Conservation (phyloP, 2,888 invertebrate species). For the Pomacea canaliculata region DNA sequence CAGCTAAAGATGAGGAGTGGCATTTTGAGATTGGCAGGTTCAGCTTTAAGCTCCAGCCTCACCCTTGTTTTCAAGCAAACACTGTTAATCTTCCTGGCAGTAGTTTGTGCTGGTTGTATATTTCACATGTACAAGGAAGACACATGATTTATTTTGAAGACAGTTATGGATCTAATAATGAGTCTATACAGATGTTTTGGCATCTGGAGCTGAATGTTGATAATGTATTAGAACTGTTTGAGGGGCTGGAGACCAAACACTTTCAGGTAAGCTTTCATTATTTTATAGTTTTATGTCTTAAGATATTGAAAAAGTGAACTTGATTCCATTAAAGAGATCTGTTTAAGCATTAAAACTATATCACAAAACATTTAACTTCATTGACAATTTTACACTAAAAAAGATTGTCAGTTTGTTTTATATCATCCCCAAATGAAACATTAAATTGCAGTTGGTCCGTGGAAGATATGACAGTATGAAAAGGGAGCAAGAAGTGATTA, state of each 20-base stretch:
- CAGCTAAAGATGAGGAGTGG: slow-evolving; percentile 37
- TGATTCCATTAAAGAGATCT: background rate
- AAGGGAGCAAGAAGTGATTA: slow-evolving; percentile 37
- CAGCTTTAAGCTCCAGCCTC: slow-evolving; percentile 28
- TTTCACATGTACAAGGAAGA: slow-evolving; percentile 46
- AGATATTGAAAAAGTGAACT: background rate
- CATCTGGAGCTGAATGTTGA: slow-evolving; percentile 39
- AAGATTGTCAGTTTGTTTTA: background rate
- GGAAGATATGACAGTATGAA: slow-evolving; percentile 34
- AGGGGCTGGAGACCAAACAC: slow-evolving; percentile 42
- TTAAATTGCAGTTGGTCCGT: slow-evolving; percentile 38
- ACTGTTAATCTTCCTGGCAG: slow-evolving; percentile 38
- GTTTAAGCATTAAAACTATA: no score
- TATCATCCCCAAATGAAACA: no score
- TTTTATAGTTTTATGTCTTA: background rate
- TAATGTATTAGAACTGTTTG: slow-evolving; percentile 37
- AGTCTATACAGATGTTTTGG: slow-evolving; percentile 42
- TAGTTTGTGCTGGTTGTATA: slow-evolving; percentile 61
- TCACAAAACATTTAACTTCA: no score
- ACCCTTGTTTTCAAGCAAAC: slow-evolving; percentile 15
- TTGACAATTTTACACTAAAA: no score
- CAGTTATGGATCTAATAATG: slow-evolving; percentile 14
- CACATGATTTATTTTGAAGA: slow-evolving; percentile 64
- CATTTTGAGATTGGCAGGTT: slow-evolving; percentile 41
- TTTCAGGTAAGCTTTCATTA: slow-evolving; percentile 33